phyloP scores from a whole-genome alignment of 37 sponge, comb jelly and placozoan genomes.

The Oscarella lobularis region DNA sequence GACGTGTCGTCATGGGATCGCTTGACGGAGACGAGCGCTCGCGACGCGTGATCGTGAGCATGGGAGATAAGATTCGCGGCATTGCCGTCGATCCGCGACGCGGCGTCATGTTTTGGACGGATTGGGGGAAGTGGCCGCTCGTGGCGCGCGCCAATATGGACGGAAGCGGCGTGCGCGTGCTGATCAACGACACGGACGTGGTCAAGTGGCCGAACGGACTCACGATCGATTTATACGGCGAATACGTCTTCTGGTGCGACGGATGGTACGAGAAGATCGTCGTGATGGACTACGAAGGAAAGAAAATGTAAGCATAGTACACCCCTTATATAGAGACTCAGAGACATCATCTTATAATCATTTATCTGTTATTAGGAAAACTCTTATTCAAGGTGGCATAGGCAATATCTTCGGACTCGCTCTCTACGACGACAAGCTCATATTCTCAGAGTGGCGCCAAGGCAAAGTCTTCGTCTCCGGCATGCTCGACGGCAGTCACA shows the following conservation, averaged over 20 bases:
- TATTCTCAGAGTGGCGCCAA: background rate
- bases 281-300: too few relatives aligned
- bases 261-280: background rate
- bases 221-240: background rate
- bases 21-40: background rate
- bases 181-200: background rate
- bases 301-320: too few relatives aligned
- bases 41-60: background rate
- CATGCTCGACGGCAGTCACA: background rate
- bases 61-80: background rate
- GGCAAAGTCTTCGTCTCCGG: background rate
- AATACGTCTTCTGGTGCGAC: background rate
- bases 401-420: background rate
- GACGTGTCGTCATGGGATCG: background rate
- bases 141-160: background rate
- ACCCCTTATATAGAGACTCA: too few relatives aligned
- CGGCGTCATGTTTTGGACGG: background rate
- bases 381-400: background rate
- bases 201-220: constrained; percentile 1
- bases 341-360: too few relatives aligned
- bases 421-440: background rate
- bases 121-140: background rate
- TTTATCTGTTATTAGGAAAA: background rate
- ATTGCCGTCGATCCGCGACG: background rate
- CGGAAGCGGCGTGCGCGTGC: background rate